Conservation (phyloP, 2,797 vertebrate genomes). For the Calcarius lapponicus region DNA sequence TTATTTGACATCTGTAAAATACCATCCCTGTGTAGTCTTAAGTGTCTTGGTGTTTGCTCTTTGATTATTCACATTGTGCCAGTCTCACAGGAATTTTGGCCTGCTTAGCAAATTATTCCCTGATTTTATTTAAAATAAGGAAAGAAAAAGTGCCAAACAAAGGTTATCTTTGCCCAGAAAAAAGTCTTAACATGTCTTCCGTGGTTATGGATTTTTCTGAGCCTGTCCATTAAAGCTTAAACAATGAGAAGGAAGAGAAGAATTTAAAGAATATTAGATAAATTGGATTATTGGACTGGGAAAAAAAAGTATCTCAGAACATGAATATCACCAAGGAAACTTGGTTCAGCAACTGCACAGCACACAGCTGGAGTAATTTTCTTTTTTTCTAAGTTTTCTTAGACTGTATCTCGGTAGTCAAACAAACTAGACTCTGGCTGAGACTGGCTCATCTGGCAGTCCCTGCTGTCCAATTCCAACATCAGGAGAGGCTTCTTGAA, state of each 20-base stretch:
- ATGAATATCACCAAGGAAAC: neutral
- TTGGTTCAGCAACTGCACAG: neutral
- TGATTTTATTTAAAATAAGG: neutral
- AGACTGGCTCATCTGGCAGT: neutral
- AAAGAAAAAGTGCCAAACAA: too few relatives aligned
- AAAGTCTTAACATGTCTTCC: neutral
- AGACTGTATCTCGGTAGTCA: neutral
- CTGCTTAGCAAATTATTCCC: neutral
- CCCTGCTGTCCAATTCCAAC: neutral
- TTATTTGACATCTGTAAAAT: neutral
- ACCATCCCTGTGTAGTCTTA: neutral
- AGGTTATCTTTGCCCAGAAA: neutral
- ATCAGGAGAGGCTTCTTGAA: neutral
- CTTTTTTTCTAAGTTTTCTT: neutral
- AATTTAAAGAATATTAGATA: neutral
- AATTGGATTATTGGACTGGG: neutral
- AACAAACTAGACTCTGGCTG: neutral
- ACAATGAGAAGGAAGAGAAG: neutral
- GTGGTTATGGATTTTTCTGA: neutral
- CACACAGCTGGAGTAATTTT: neutral
- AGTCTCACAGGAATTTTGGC: neutral
- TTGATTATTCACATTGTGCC: neutral
- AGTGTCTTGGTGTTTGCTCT: neutral
- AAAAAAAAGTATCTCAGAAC: neutral
- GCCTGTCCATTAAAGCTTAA: neutral